A percentile compares a stretch with the other conserved stretches of the same genome.
Conservation (phyloP, 2,113 vertebrate species). For the Corynorhinus townsendii region DNA sequence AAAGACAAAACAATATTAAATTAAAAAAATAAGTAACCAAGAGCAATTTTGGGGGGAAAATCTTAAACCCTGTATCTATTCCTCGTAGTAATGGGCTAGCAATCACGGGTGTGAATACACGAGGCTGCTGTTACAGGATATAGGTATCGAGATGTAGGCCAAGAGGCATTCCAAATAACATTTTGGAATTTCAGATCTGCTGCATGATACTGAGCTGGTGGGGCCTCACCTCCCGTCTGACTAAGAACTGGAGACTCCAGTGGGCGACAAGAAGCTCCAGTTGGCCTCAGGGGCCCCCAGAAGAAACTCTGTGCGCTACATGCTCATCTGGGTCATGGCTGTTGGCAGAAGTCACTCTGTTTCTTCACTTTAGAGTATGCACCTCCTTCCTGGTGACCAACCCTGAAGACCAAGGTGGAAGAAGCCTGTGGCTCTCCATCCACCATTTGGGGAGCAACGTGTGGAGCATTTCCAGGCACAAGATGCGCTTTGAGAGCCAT, state of each 20-base stretch:
- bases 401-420: slow-evolving; percentile 46
- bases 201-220: not conserved
- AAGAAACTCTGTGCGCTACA: not conserved
- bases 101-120: not conserved
- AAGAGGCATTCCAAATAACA: not conserved
- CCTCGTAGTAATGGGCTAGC: not conserved
- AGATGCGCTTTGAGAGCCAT: not conserved
- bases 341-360: slow-evolving; percentile 60
- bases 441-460: not conserved
- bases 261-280: not conserved
- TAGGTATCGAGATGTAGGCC: not conserved
- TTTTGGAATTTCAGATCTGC: not conserved
- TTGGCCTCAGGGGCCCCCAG: not conserved
- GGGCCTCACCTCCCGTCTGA: not conserved
- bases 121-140: not conserved
- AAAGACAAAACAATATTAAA: not conserved
- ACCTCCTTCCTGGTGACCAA: slow-evolving; percentile 73
- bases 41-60: not conserved
- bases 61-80: not conserved
- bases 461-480: not conserved
- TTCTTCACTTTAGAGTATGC: slow-evolving; percentile 53
- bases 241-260: slow-evolving; percentile 10
- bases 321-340: slow-evolving; percentile 36
- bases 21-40: slow-evolving; percentile 27
- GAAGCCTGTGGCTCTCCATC: slow-evolving; percentile 68